These are phyloP conservation scores for Sminthurinus signatus DNA, from an alignment of 1,140 invertebrate species.

Conservation along the genomic window DNA sequence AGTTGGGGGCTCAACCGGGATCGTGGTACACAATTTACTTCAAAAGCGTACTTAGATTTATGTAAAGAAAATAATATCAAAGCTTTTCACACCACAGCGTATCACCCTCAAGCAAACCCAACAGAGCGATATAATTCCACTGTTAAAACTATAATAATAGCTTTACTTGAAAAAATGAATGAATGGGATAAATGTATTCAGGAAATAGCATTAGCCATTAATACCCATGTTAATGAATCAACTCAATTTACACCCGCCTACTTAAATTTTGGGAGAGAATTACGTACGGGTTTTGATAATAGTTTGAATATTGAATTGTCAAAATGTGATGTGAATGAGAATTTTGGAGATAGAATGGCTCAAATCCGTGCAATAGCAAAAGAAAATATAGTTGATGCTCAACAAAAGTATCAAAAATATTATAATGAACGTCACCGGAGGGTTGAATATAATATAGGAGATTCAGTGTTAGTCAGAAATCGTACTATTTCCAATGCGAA, in stretches of 20 bases:
- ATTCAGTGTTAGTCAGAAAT: neutral
- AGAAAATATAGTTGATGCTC: neutral
- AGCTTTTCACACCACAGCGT: slow-evolving; percentile 25
- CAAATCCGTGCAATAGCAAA: neutral
- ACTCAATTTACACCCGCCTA: slow-evolving; percentile 44
- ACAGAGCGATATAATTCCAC: slow-evolving; percentile 30
- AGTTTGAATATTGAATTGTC: neutral
- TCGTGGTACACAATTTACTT: too few relatives aligned
- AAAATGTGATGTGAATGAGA: neutral
- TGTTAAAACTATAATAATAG: slow-evolving; percentile 33
- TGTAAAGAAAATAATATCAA: too few relatives aligned
- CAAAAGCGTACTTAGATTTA: too few relatives aligned
- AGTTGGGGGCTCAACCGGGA: too few relatives aligned
- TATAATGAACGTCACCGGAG: neutral
- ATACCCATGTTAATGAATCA: slow-evolving; percentile 44
- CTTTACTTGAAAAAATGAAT: slow-evolving; percentile 13
- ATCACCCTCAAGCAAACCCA: slow-evolving; percentile 33
- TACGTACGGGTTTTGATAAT: neutral
- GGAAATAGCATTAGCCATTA: slow-evolving; percentile 46
- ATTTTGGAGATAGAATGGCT: neutral
- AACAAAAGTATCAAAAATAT: neutral
- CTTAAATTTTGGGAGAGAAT: neutral
- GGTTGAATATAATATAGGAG: neutral
- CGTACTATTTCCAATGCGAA: neutral
- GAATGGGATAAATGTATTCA: slow-evolving; percentile 44